Conservation (phyloP, 1,140 invertebrate genomes). For the Micrasema minimum region DNA sequence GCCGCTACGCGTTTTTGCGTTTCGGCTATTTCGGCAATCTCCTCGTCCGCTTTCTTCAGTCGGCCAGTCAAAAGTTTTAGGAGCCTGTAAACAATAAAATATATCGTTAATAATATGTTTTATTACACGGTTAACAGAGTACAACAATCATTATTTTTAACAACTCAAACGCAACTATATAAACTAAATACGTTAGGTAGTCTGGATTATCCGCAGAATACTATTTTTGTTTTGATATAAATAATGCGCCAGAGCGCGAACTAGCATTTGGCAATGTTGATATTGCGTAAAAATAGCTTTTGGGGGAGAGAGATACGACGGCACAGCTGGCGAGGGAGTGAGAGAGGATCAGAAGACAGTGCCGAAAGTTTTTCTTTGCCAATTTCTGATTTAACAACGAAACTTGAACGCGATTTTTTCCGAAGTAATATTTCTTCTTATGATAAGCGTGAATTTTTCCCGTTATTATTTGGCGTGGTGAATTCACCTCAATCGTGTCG, state of each 20-base stretch:
- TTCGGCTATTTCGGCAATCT: constrained; percentile 70
- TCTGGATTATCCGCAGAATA: constrained; percentile 20
- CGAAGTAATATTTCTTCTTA: no score
- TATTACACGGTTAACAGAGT: background rate
- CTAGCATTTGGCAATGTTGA: constrained; percentile 42
- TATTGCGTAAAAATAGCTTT: constrained; percentile 42
- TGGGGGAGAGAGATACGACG: constrained; percentile 29
- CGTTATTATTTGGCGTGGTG: background rate
- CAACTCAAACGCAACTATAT: no score
- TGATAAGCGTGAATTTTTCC: no score
- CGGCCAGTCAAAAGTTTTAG: constrained; percentile 49
- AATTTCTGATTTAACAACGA: no score
- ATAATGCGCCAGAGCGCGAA: constrained; percentile 36
- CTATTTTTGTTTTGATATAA: constrained; percentile 49
- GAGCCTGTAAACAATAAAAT: constrained; percentile 61
- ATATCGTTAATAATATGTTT: background rate
- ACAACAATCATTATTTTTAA: background rate
- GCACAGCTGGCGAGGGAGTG: constrained; percentile 18
- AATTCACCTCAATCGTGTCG: constrained; percentile 8
- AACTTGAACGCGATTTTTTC: no score
- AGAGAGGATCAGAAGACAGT: background rate
- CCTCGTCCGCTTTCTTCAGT: constrained; percentile 66
- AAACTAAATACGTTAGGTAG: constrained; percentile 11
- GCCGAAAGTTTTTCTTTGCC: background rate
- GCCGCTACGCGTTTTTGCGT: constrained; percentile 73